Base-by-base conservation (phyloP, 2,888 invertebrate species). In the Tupiocoris notatus region DNA sequence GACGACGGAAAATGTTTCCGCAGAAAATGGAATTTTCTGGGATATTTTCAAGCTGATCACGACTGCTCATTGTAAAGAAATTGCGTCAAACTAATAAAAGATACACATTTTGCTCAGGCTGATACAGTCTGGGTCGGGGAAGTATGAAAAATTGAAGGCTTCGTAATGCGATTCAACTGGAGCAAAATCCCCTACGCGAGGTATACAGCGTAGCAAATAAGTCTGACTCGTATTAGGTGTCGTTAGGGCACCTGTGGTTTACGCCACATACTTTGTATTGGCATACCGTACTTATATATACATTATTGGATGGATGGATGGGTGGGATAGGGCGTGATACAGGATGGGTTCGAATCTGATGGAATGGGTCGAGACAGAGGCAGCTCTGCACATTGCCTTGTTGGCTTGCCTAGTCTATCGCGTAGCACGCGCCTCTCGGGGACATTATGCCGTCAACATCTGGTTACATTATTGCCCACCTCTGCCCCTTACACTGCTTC, bases 161-260 rank as follows among this genome's bases (percentile, higher is more conserved):
- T 39, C 39, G 39, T 39, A 39, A 39, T 7, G 39, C 39, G 12
- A 39, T 39, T 39, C 39, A 39, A 39, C 39, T 39, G 6, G 39
- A 39, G 39, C 3, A 12, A 12, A 39, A 39, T n/a, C n/a, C n/a
- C n/a, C n/a, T n/a, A n/a, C n/a, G n/a, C n/a, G n/a, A n/a, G n/a
- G n/a, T n/a, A n/a, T n/a, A 39, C 39, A 39, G 39, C n/a, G n/a
- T 39, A 12, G 39, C 39, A 65, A 65, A 67, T 70, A 22, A 59
- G 58, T 59, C 62, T 39, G 39, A 39, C 39, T 39, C 39, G 63
- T 62, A 73, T 73, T 73, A 73, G 73, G 73, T 73, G 73, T 73
- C 73, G 73, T 73, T 73, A 73, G 63, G 58, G 73, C 62, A 73
- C 73, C 73, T 73, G 73, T 22, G 73, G 73, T 61, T 25, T 25